Evolutionary conservation across 2,797 vertebrate genomes (phyloP), one percentile per base, ranked within the genome.

Genomic region (Typhlichthys subterraneus): DNA sequence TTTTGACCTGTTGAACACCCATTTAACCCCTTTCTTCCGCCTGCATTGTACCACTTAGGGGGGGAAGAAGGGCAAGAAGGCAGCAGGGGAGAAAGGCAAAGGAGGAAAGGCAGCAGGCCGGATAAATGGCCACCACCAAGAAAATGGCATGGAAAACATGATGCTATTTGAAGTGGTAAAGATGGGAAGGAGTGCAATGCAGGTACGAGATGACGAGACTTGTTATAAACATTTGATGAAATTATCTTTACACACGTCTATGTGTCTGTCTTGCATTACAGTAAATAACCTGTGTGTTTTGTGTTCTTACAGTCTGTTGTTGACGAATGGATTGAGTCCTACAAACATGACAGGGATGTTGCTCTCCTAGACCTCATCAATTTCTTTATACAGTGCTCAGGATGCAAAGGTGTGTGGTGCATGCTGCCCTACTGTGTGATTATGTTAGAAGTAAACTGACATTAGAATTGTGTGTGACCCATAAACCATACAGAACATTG

Each of bases 71-170:
- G 96, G 94, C 55, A 99, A 96, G 89, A 97, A 96, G 77, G 92
- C 87, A 59, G 84, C 91, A 53, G 90, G 93, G 76, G 96, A 98
- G 87, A 99, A 97, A 88, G 91, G 95, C 81, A 97, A 97, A 93
- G 94, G 95, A 87, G 94, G 93, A 76, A 96, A 95, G 85, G 95
- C 95, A 66, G 89, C 93, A 14, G 89, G 92, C 79, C 94, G 97
- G 89, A 92, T 99, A 92, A 99, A 99, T 90, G 98, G 98, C 81
- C 97, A 99, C 92, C 97, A 99, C 79, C 98, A 98, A 82, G 97
- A 99, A 91, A 99, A 98, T 91, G 97, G 96, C 92, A 96, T 99
- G 93, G 97, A 99, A 92, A 98, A 97, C 93, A 97, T 99, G 94
- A 97, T 97, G 95, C 89, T 99, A 79, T 99, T 99, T 88, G 97